phyloP scores from a whole-genome alignment of 2,888 invertebrate genomes.

The Cerastis rubricosa region DNA sequence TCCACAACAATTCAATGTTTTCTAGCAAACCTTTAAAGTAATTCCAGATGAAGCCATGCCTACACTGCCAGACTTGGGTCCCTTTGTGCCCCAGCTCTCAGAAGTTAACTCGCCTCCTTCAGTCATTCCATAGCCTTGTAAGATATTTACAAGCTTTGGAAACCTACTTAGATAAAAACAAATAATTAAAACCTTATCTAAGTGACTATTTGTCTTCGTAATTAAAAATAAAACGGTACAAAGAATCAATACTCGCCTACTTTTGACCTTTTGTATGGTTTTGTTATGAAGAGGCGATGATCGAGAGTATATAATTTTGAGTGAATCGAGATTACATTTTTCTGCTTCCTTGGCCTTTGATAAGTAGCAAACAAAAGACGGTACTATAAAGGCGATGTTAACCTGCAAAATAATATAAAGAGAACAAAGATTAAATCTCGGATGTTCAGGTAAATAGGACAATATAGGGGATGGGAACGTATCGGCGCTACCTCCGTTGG shows the following conservation, averaged over 20 bases:
- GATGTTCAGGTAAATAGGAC: slow-evolving; percentile 11
- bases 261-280: slow-evolving; percentile 79
- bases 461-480: neutral
- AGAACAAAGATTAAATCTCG: slow-evolving; percentile 28
- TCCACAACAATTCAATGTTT: neutral
- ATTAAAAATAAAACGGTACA: slow-evolving; percentile 17
- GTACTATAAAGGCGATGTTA: slow-evolving; percentile 78
- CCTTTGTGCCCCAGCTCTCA: slow-evolving; percentile 80
- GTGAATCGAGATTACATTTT: slow-evolving; percentile 75
- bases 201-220: neutral
- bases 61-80: slow-evolving; percentile 81
- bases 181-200: neutral
- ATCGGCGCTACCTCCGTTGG: neutral
- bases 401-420: slow-evolving; percentile 72
- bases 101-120: slow-evolving; percentile 83
- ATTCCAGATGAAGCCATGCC: slow-evolving; percentile 81
- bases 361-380: slow-evolving; percentile 74
- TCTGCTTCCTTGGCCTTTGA: slow-evolving; percentile 73
- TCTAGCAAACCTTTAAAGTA: slow-evolving; percentile 76
- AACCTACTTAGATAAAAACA: slow-evolving; percentile 68
- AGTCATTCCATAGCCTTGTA: slow-evolving; percentile 86
- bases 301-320: slow-evolving; percentile 81
- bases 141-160: slow-evolving; percentile 73
- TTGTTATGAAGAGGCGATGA: slow-evolving; percentile 80
- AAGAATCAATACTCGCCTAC: slow-evolving; percentile 71